Evolutionary conservation across 2,113 vertebrate genomes (phyloP), one percentile per base, ranked within the genome.

Genomic region (Gasterosteus nipponicus): DNA sequence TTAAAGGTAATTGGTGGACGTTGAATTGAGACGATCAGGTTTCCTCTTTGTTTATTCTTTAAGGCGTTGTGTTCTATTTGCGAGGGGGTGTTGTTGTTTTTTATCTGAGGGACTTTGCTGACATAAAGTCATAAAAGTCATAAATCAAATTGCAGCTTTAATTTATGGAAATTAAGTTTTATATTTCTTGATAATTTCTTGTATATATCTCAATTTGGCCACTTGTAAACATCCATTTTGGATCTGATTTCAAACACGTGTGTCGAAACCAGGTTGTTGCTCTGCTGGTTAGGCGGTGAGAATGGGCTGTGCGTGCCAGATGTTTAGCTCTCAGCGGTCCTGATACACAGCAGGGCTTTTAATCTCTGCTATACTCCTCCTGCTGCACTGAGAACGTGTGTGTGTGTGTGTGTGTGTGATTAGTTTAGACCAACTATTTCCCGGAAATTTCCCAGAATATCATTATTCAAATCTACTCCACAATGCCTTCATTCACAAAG

Each of bases 251-350:
- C 26, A 12, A 51, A 33, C 19, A 15, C 9, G 18, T 53, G 61
- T 19, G 10, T 41, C 31, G 77, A 39, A 67, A 69, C 44, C 22
- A 10, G 22, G 63, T 3, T 26, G 49, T 72, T 69, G 56, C 18
- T 41, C 29, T 57, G 51, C 64, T 63, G 65, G 66, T 77, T 73
- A 69, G 73, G 60, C 81, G 69, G 58, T 47, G 41, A 76, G 60
- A 73, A 68, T 46, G 56, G 74, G 15, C 35, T 46, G 75, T 60
- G 75, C 38, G 51, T 78, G 82, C 82, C 88, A 93, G 88, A 90
- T 92, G 86, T 92, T 83, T 77, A 38, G 4, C 81, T 87, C 77
- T 84, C 70, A 38, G 63, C 39, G 4, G 19, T 71, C 15, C 57
- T 77, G 87, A 90, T 85, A 74, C 77, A 78, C 61, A 70, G 42